phyloP scores from a whole-genome alignment of 1,140 invertebrate genomes.

The Zaprionus vittiger region DNA sequence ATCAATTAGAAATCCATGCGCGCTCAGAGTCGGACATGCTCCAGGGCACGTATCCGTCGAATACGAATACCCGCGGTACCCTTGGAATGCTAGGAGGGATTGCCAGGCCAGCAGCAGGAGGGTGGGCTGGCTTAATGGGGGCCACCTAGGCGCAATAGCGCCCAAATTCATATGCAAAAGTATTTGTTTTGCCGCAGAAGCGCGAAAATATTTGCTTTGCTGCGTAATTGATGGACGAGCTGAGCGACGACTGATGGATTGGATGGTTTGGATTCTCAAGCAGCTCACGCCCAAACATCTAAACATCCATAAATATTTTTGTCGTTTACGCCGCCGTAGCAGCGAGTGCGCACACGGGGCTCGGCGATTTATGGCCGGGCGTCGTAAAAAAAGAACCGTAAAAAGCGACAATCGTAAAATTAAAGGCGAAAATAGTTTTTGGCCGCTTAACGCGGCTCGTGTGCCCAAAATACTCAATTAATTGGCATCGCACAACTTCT shows the following conservation, averaged over 20 bases:
- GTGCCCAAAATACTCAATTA: conserved; percentile 77
- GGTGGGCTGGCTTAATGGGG: conserved; percentile 4
- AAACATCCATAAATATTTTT: conserved; percentile 82
- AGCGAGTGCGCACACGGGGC: not conserved
- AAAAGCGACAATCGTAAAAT: conserved; percentile 69
- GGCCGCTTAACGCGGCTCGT: conserved; percentile 56
- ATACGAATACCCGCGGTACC: conserved; percentile 31
- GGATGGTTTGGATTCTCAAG: conserved; percentile 52
- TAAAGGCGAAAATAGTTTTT: conserved; percentile 76
- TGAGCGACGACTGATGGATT: conserved; percentile 7
- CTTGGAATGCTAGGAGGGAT: conserved; percentile 48
- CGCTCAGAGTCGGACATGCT: conserved; percentile 55
- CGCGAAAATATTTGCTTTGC: conserved; percentile 64
- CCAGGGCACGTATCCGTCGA: conserved; percentile 55
- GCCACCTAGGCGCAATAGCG: conserved; percentile 64
- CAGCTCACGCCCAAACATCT: conserved; percentile 67
- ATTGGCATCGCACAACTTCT: conserved; percentile 62
- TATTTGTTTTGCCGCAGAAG: conserved; percentile 49
- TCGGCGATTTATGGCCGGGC: conserved; percentile 65
- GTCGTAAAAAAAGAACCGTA: conserved; percentile 73
- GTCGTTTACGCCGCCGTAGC: conserved; percentile 56
- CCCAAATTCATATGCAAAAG: conserved; percentile 68
- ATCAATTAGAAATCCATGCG: conserved; percentile 28
- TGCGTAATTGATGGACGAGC: conserved; percentile 61
- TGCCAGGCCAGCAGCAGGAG: not conserved